Conservation (phyloP, 1,140 invertebrate genomes). For the Cotesia chilonis region DNA sequence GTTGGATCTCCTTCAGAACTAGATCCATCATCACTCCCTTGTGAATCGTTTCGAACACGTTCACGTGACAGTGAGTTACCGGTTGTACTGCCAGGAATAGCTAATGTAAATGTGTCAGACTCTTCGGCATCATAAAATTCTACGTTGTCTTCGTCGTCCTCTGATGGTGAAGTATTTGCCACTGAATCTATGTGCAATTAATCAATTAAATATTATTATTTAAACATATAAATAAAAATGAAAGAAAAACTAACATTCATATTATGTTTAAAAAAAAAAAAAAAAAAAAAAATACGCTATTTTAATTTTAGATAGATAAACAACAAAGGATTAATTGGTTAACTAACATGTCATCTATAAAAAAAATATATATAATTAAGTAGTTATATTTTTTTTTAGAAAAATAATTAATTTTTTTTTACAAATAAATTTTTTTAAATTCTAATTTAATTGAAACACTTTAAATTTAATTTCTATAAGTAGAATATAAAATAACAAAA, state of each 20-base stretch:
- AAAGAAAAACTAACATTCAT: conserved; percentile 12
- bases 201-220: background rate
- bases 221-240: conserved; percentile 30
- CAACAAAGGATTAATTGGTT: no score
- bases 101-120: conserved; percentile 77
- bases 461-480: no score
- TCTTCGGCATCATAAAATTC: conserved; percentile 93
- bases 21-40: conserved; percentile 64
- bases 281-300: background rate
- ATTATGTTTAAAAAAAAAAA: background rate
- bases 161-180: conserved; percentile 70
- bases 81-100: conserved; percentile 66
- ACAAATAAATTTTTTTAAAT: no score
- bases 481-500: no score
- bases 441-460: no score
- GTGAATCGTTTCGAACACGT: conserved; percentile 59
- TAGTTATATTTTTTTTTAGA: no score
- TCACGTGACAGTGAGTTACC: conserved; percentile 53
- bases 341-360: no score
- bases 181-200: conserved; percentile 51
- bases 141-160: conserved; percentile 86
- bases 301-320: no score
- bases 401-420: no score
- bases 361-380: no score
- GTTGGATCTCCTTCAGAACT: conserved; percentile 63